Evolutionary conservation across 2,113 vertebrate species (phyloP).

Genomic region (Morone chrysops): DNA sequence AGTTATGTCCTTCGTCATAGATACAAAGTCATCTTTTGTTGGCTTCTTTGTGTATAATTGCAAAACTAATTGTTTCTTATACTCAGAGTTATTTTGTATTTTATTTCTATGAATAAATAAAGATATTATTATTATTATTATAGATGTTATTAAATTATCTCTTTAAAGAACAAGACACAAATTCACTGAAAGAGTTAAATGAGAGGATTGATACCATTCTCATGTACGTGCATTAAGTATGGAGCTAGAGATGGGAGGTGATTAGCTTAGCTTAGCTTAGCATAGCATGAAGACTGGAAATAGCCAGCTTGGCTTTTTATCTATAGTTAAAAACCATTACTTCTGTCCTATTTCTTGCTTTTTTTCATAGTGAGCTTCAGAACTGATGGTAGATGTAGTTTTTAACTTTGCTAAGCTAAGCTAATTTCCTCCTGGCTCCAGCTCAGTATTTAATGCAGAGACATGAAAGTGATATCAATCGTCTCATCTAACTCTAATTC

Average conservation of each 20-base stretch:
- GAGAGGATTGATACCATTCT: background rate
- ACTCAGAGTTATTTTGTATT: background rate
- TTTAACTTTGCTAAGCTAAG: background rate
- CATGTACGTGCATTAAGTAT: background rate
- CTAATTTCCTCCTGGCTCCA: background rate
- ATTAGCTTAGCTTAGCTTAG: background rate
- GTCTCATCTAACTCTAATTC: background rate
- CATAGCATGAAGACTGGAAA: background rate
- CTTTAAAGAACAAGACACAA: background rate
- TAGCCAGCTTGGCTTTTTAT: background rate
- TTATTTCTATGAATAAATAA: background rate
- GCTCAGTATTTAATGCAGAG: background rate
- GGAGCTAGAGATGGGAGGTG: background rate
- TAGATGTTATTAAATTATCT: background rate
- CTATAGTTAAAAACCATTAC: background rate
- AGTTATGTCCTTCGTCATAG: no score
- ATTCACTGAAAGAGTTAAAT: background rate
- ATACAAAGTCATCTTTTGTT: no score
- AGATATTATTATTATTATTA: no score
- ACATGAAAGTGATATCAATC: background rate
- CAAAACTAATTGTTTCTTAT: no score
- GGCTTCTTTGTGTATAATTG: no score
- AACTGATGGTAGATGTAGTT: background rate
- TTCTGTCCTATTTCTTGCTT: no score
- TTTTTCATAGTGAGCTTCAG: background rate